These are phyloP conservation scores for Cyrtodaria siliqua DNA, from an alignment of 2,888 invertebrate genomes.

Conservation along the genomic window DNA sequence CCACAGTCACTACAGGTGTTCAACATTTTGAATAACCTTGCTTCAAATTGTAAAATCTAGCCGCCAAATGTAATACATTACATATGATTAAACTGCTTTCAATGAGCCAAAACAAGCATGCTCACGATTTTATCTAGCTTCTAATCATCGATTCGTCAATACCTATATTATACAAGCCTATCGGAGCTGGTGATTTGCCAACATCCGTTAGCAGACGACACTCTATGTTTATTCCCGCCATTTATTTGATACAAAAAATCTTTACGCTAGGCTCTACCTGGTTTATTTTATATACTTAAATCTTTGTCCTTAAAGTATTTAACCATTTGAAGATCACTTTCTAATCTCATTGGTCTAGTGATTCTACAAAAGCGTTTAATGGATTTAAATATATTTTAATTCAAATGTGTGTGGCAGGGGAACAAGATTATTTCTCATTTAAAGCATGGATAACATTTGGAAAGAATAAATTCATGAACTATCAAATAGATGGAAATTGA, in stretches of 20 bases:
- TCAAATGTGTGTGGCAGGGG: no score
- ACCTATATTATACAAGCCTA: slow-evolving; percentile 32
- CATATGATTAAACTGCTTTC: slow-evolving; percentile 38
- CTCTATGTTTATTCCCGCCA: slow-evolving; percentile 7
- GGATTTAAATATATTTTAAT: no score
- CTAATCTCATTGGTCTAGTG: no score
- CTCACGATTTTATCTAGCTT: slow-evolving; percentile 37
- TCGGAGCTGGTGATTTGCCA: slow-evolving; percentile 47
- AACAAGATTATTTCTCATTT: no score
- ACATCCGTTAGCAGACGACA: slow-evolving; percentile 20
- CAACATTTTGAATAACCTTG: slow-evolving; percentile 21
- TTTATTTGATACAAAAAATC: slow-evolving; percentile 6
- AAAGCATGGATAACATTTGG: no score
- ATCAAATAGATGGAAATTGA: no score
- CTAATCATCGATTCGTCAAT: slow-evolving; percentile 46
- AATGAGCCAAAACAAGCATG: slow-evolving; percentile 23
- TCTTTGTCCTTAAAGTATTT: no score
- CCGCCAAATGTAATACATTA: slow-evolving; percentile 23
- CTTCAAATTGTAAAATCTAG: slow-evolving; percentile 18
- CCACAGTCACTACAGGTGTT: slow-evolving; percentile 1
- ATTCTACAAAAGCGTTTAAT: no score
- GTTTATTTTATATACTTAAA: no score
- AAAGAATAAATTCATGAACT: no score
- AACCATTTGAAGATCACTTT: no score
- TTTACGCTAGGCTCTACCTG: no score